phyloP scores from a whole-genome alignment of 2,888 invertebrate species.

The Carterocephalus palaemon region DNA sequence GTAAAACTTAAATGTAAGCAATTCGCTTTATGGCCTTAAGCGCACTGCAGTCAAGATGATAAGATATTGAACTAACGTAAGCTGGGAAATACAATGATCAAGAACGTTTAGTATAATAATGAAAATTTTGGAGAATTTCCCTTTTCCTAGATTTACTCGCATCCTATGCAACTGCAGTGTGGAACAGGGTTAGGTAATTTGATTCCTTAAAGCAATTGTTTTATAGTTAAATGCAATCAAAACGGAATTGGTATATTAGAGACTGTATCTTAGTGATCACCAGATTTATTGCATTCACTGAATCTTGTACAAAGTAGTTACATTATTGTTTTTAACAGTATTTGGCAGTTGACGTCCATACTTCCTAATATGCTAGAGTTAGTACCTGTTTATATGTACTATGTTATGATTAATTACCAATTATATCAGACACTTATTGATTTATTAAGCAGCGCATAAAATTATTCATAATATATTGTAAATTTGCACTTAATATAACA shows the following conservation, averaged over 20 bases:
- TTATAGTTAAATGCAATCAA: conserved; percentile 21
- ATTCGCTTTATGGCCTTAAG: conserved; percentile 3
- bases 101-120: no score
- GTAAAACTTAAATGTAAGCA: conserved; percentile 27
- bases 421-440: neutral
- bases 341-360: conserved; percentile 15
- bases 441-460: neutral
- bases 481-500: conserved; percentile 6
- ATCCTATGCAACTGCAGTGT: conserved; percentile 1
- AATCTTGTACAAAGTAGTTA: neutral
- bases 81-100: no score
- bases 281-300: no score
- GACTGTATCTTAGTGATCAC: conserved; percentile 26
- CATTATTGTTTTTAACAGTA: conserved; percentile 1
- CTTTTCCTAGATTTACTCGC: no score
- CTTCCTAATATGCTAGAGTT: conserved; percentile 12
- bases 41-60: neutral
- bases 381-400: conserved; percentile 15
- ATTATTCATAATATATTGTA: conserved; percentile 1
- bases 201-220: conserved; percentile 27
- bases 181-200: conserved; percentile 4
- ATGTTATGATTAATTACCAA: conserved; percentile 5
- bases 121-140: no score
- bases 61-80: no score
- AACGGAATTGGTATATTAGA: conserved; percentile 28